Conservation (phyloP, 1,140 invertebrate genomes). For the Adelges cooleyi region DNA sequence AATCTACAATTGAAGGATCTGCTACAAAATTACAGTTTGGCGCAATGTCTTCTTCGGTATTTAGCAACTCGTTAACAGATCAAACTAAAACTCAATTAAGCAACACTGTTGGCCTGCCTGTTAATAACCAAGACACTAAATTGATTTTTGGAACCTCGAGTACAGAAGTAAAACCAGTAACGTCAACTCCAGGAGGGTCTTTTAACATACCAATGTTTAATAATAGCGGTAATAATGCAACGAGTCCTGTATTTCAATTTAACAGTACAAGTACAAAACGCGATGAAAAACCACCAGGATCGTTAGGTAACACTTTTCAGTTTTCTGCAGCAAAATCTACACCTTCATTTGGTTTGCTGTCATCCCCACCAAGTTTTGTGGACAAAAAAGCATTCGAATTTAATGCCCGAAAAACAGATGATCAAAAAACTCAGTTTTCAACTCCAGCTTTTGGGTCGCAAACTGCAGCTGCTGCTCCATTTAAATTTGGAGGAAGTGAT, state of each 20-base stretch:
- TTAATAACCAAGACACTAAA: not conserved
- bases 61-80: not conserved
- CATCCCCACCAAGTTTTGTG: not conserved
- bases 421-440: not conserved
- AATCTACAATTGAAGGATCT: too few species aligned
- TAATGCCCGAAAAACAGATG: not conserved
- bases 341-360: not conserved
- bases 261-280: not conserved
- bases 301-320: not conserved
- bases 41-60: not conserved
- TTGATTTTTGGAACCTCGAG: slow-evolving; percentile 3
- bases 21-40: not conserved
- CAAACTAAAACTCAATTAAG: not conserved
- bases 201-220: too few species aligned
- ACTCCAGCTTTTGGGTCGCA: slow-evolving; percentile 2
- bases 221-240: too few species aligned
- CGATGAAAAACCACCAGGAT: not conserved
- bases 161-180: not conserved
- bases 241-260: not conserved
- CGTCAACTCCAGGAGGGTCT: not conserved
- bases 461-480: not conserved
- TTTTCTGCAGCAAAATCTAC: not conserved
- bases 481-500: not conserved
- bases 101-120: not conserved
- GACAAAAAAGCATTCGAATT: not conserved